Conservation (phyloP, 2,888 invertebrate species). For the Drosophila neonasuta region DNA sequence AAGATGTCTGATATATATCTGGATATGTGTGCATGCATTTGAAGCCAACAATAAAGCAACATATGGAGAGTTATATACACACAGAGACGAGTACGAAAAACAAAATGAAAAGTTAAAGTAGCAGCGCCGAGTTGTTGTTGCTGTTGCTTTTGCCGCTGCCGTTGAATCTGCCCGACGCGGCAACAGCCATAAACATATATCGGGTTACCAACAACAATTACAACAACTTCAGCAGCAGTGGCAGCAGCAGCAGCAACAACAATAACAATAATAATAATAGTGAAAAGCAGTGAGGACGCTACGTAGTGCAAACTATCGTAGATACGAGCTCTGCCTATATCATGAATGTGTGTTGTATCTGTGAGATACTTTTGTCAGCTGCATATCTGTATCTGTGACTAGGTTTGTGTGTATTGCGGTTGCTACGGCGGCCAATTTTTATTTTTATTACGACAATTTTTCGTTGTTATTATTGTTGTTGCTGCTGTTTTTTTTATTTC, state of each 20-base stretch:
- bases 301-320: slow-evolving; percentile 67
- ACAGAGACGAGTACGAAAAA: slow-evolving; percentile 22
- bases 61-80: background rate
- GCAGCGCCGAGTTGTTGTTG: slow-evolving; percentile 57
- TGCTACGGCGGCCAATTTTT: slow-evolving; percentile 64
- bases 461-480: slow-evolving; percentile 48
- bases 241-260: slow-evolving; percentile 7
- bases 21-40: background rate
- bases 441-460: slow-evolving; percentile 70
- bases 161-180: slow-evolving; percentile 57
- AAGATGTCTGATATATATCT: background rate
- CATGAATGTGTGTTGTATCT: slow-evolving; percentile 53
- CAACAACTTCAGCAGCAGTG: slow-evolving; percentile 9
- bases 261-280: slow-evolving; percentile 25
- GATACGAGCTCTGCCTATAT: slow-evolving; percentile 41
- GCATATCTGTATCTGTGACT: slow-evolving; percentile 45
- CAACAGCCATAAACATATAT: slow-evolving; percentile 76
- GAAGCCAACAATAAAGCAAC: slow-evolving; percentile 13
- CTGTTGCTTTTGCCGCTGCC: slow-evolving; percentile 20
- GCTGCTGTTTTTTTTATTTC: slow-evolving; percentile 22
- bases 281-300: slow-evolving; percentile 51
- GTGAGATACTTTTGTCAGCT: slow-evolving; percentile 71
- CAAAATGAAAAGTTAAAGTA: slow-evolving; percentile 75
- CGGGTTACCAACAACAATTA: slow-evolving; percentile 61
- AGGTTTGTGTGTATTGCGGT: slow-evolving; percentile 56